These are phyloP conservation scores for Plutella xylostella DNA, from an alignment of 2,888 invertebrate genomes.

Conservation along the genomic window DNA sequence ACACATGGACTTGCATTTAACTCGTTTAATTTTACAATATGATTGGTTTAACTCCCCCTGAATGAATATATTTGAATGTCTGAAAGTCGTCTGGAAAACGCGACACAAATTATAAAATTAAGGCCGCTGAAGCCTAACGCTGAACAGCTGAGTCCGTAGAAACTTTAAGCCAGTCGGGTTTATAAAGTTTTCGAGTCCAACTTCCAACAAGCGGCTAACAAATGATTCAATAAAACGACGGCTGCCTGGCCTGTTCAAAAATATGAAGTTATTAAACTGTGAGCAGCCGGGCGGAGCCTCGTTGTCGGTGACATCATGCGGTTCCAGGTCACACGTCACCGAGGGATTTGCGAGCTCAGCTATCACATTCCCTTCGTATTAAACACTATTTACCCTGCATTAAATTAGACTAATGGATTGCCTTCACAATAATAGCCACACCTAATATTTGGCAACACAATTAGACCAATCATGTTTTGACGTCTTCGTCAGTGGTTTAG, in stretches of 20 bases:
- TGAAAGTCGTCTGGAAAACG: too few relatives aligned
- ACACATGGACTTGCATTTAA: too few relatives aligned
- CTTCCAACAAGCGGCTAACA: not conserved
- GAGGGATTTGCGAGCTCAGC: too few relatives aligned
- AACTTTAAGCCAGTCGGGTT: too few relatives aligned
- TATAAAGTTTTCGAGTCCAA: too few relatives aligned
- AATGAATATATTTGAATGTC: too few relatives aligned
- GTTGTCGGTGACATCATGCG: constrained; percentile 33
- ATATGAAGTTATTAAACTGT: constrained; percentile 5
- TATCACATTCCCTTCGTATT: too few relatives aligned
- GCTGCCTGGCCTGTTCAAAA: not conserved
- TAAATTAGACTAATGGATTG: constrained; percentile 6
- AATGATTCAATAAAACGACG: not conserved
- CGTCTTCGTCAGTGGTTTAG: not conserved
- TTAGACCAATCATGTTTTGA: not conserved
- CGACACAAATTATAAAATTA: too few relatives aligned
- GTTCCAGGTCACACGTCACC: constrained; percentile 8
- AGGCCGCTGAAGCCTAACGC: too few relatives aligned
- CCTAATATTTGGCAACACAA: not conserved
- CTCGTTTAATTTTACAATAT: too few relatives aligned
- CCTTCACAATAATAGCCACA: not conserved
- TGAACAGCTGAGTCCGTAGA: too few relatives aligned
- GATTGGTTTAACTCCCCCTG: too few relatives aligned
- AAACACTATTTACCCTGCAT: constrained; percentile 3
- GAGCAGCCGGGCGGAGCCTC: constrained; percentile 22